These are phyloP conservation scores for Pterostichus niger DNA, from an alignment of 2,888 invertebrate species.

Conservation along the genomic window DNA sequence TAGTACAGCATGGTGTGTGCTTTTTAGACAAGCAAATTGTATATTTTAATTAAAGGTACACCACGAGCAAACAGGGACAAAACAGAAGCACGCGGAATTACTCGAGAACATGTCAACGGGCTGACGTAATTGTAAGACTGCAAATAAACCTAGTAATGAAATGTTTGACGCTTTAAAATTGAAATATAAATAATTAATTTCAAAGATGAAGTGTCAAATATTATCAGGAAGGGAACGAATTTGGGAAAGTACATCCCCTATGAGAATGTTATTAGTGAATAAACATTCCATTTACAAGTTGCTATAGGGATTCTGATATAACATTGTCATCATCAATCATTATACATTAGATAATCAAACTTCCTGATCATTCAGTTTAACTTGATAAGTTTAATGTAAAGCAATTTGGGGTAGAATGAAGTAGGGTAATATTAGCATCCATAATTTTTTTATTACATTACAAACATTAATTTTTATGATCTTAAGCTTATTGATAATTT, in stretches of 20 bases:
- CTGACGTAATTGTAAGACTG: background rate
- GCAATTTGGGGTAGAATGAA: slow-evolving; percentile 7
- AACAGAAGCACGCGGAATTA: background rate
- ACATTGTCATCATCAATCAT: slow-evolving; percentile 52
- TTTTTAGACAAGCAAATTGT: slow-evolving; percentile 14
- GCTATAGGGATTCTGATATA: background rate
- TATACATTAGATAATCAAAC: slow-evolving; percentile 30
- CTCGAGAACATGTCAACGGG: background rate
- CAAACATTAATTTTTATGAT: background rate
- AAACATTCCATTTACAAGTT: slow-evolving; percentile 21
- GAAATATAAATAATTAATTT: too few relatives aligned
- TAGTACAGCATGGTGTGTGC: background rate
- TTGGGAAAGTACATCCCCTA: background rate
- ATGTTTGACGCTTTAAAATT: background rate
- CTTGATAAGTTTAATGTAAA: slow-evolving; percentile 16
- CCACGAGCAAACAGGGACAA: background rate
- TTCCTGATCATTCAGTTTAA: slow-evolving; percentile 24
- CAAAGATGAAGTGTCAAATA: slow-evolving; percentile 4
- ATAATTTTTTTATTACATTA: too few relatives aligned
- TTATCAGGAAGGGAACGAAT: slow-evolving; percentile 15
- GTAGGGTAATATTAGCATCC: too few relatives aligned
- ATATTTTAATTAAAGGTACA: slow-evolving; percentile 35
- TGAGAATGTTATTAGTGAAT: background rate
- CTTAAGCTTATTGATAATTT: too few relatives aligned
- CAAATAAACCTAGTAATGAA: background rate